Evolutionary conservation across 2,888 invertebrate species (phyloP), one percentile per base, ranked within the genome.

Genomic region (Spodoptera exigua): DNA sequence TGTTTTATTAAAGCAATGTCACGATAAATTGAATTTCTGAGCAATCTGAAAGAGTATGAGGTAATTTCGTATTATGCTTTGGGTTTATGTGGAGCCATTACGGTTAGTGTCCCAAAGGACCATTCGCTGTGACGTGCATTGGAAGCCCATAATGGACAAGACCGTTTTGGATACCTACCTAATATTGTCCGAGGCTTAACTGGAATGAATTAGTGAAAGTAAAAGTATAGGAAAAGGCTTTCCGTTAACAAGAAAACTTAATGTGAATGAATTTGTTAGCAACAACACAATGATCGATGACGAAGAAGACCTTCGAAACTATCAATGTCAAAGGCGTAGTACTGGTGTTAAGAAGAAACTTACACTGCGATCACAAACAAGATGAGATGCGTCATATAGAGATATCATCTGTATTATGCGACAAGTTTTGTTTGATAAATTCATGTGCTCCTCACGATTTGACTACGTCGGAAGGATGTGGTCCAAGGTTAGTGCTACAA

Each of bases 101-200:
- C 16, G 14, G 16, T n/a, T 10, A 32, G 21, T 14, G 18, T 39
- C 67, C 52, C 56, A 18, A 7, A 47, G 35, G 47, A 40, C 4
- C 18, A 17, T 43, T 59, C 32, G 49, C 17, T 58, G 35, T 53
- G n/a, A 34, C 48, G 9, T 21, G 49, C 40, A 18, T 35, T 40
- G 10, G 27, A 14, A 21, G 12, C 13, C 16, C 35, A 10, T 51
- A 46, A 44, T 34, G 7, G 4, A 27, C 27, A 27, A 27, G 9
- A 27, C 36, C 12, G 45, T 71, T 59, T 72, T 71, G 53, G 59
- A 43, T 57, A 67, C 53, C 46, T 40, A 7, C n/a, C 17, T 53
- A n/a, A 52, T 48, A 71, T 67, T 27, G 40, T 18, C 41, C 21
- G 35, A 40, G 35, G 21, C 16, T 65, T 36, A 5, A 5, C 32